Evolutionary conservation across 2,113 vertebrate species (phyloP), one percentile per base, ranked within the genome.

Genomic region (Gadus chalcogrammus): DNA sequence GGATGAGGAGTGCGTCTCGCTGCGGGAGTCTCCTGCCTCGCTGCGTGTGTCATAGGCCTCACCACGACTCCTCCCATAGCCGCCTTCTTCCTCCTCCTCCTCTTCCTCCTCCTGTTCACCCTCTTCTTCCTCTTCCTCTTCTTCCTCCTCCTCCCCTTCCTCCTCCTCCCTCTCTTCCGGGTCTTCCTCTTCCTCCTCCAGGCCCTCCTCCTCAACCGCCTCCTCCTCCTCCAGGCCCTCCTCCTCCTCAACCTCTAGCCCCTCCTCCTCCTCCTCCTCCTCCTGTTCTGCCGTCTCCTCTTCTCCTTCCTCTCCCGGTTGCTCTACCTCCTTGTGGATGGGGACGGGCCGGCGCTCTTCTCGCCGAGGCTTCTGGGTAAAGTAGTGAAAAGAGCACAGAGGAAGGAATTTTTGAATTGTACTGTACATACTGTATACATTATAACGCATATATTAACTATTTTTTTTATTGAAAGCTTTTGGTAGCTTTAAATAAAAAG

Each of bases 21-120:
- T 48, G 42, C 94, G 95, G 0, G 97, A 99, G 84, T 98, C 97
- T 0, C 97, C 98, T 59, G 97, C 97, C 85, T 99, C 97, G 53
- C 97, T 98, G 68, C 96, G 92, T 0, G 97, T 99, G 73, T 99
- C 97, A 13, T 99, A 99, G 87, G 98, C 97, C 22, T 91, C 95
- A 94, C 73, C 94, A 92, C 72, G 93, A 85, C 90, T 95, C 81
- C 84, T 93, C 86, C 82, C 95, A 48, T 98, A 96, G 27, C 88
- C 70, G 0, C 94, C 94, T 11, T 94, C 95, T 61, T 93, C 92
- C 0, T 75, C 92, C 82, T 94, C 95, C 64, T 94, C 92, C 31
- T 96, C 96, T 5, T 93, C 93, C 17, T 92, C 91, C 3, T 91
- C 87, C 1, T 91, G 88, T 94, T 62, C 61, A 15, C 24, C 61